Conservation (phyloP, 2,888 invertebrate species). For the Drosophila mercatorum region DNA sequence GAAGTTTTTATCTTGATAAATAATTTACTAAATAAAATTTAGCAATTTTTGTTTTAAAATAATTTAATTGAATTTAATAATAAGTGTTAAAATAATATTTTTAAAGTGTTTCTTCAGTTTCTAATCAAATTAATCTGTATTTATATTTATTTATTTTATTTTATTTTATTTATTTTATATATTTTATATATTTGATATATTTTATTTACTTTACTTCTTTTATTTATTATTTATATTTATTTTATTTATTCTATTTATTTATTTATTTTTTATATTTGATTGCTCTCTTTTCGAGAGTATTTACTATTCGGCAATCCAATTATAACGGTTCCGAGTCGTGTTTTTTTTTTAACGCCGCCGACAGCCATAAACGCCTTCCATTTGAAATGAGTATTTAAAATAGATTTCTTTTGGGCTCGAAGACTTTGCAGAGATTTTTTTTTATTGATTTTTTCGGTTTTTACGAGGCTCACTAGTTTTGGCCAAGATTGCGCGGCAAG, state of each 20-base stretch:
- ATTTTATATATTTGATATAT: too few relatives aligned
- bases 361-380: conserved; percentile 47
- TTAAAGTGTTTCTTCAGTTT: too few relatives aligned
- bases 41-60: too few relatives aligned
- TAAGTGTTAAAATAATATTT: too few relatives aligned
- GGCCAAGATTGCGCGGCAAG: conserved; percentile 10
- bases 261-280: neutral
- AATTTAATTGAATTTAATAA: too few relatives aligned
- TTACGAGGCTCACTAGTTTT: conserved; percentile 36
- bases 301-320: conserved; percentile 1
- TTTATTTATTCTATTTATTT: neutral
- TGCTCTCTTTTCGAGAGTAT: conserved; percentile 4
- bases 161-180: too few relatives aligned
- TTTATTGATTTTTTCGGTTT: conserved; percentile 25
- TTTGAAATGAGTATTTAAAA: conserved; percentile 36
- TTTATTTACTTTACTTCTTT: neutral
- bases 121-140: too few relatives aligned
- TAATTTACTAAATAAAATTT: too few relatives aligned
- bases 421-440: neutral
- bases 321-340: neutral
- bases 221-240: neutral
- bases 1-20: too few relatives aligned
- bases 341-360: conserved; percentile 24
- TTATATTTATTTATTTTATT: too few relatives aligned
- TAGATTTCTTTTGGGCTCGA: conserved; percentile 10